Evolutionary conservation across 2,113 vertebrate species (phyloP).

Genomic region (Coracopsis vasa): DNA sequence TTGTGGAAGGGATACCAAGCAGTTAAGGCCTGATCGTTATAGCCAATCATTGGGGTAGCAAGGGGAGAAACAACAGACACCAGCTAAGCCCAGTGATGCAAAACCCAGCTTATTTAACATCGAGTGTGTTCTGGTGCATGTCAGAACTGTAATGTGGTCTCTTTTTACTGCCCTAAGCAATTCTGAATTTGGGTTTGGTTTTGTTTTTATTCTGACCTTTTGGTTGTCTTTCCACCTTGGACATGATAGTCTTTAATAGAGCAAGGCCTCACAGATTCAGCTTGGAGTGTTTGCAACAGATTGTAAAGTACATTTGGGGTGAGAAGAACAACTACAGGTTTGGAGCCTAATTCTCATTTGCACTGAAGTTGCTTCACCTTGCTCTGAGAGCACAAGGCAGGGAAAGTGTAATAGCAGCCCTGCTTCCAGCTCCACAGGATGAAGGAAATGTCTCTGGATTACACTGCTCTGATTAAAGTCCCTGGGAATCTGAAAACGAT

Average conservation of each 20-base stretch:
- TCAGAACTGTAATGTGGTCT: background rate
- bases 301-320: rapidly evolving
- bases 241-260: background rate
- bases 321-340: background rate
- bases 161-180: slow-evolving; percentile 8
- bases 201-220: slow-evolving; percentile 43
- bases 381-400: background rate
- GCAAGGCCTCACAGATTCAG: background rate
- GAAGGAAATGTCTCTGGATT: background rate
- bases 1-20: background rate
- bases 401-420: background rate
- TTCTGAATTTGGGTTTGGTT: background rate
- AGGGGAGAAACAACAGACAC: background rate
- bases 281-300: background rate
- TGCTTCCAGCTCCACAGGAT: background rate
- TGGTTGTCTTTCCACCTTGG: background rate
- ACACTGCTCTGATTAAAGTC: background rate
- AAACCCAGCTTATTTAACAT: background rate
- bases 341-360: background rate
- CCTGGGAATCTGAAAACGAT: background rate
- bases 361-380: background rate
- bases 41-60: background rate
- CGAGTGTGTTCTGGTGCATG: background rate
- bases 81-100: background rate
- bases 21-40: background rate